A percentile compares a stretch with the other conserved stretches of the same genome.
phyloP scores from a whole-genome alignment of 1,140 invertebrate species.

The Drosophila saltans region DNA sequence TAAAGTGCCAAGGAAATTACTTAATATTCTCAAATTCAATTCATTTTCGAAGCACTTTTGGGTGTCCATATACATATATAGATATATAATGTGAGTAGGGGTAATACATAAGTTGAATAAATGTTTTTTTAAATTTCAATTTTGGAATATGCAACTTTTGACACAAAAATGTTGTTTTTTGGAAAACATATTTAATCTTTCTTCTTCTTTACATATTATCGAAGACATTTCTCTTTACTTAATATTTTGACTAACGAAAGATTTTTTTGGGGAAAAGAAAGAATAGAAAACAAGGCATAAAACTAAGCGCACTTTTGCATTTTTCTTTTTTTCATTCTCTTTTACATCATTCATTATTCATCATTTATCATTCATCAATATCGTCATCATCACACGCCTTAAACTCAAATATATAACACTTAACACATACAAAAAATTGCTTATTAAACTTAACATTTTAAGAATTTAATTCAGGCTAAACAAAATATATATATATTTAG shows the following conservation, averaged over 20 bases:
- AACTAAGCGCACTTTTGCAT: conserved; percentile 43
- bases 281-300: conserved; percentile 25
- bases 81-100: conserved; percentile 37
- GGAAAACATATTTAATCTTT: conserved; percentile 7
- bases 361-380: background rate
- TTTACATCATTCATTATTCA: background rate
- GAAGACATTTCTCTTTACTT: conserved; percentile 5
- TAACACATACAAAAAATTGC: conserved; percentile 65
- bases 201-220: too few relatives aligned
- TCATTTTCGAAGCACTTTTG: conserved; percentile 25
- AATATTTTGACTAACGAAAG: conserved; percentile 38
- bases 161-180: conserved; percentile 30
- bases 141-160: conserved; percentile 61
- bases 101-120: conserved; percentile 50
- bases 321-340: background rate
- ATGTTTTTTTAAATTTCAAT: conserved; percentile 42
- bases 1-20: conserved; percentile 46
- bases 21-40: conserved; percentile 34
- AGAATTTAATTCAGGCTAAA: conserved; percentile 72
- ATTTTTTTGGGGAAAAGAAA: background rate
- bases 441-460: conserved; percentile 62
- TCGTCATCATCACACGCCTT: conserved; percentile 29
- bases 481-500: conserved; percentile 29
- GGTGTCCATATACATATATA: conserved; percentile 25
- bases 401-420: conserved; percentile 80